Evolutionary conservation across 2,113 vertebrate genomes (phyloP), one percentile per base, ranked within the genome.

Genomic region (Tringa solitaria): DNA sequence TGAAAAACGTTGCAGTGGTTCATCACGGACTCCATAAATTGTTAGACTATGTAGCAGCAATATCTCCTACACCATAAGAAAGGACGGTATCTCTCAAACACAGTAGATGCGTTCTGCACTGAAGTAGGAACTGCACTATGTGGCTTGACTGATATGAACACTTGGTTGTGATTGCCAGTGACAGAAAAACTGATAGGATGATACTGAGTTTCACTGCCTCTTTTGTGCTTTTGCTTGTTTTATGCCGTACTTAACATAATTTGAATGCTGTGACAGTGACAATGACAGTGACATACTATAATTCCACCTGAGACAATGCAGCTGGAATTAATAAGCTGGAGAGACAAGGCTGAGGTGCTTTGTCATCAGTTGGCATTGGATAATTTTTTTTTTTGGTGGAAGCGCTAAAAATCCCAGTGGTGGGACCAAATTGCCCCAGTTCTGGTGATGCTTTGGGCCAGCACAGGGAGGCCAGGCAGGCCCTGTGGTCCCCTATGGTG

Each of bases 1-100:
- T 96, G 97, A 97, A 93, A 96, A 97, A 96, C 6, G 92, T 78
- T 89, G 59, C 78, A 85, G 80, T 77, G 92, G 70, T 89, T 96
- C 84, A 93, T 96, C 90, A 87, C 1, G 3, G 70, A 59, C 84
- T 94, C 82, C 78, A 96, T 97, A 94, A 97, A 95, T 95, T 94
- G 81, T 33, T 77, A 67, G 81, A 64, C 54, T 77, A 0, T 20
- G 16, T 68, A 91, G 77, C 77, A 77, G 72, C 56, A 84, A 18
- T 87, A 80, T 89, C 85, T 91, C 41, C 18, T 72, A 2, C 6
- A 5, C 16, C 24, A 1, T 27, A 8, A 28, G 75, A 60, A 67
- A 67, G 69, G 41, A 90, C 46, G 28, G 39, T 73, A 22, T 92
- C 64, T 87, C 51, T 84, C 65, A 46, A 76, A 21, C 51, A 9